phyloP scores from a whole-genome alignment of 2,888 invertebrate genomes.

The Cosmopolites sordidus region DNA sequence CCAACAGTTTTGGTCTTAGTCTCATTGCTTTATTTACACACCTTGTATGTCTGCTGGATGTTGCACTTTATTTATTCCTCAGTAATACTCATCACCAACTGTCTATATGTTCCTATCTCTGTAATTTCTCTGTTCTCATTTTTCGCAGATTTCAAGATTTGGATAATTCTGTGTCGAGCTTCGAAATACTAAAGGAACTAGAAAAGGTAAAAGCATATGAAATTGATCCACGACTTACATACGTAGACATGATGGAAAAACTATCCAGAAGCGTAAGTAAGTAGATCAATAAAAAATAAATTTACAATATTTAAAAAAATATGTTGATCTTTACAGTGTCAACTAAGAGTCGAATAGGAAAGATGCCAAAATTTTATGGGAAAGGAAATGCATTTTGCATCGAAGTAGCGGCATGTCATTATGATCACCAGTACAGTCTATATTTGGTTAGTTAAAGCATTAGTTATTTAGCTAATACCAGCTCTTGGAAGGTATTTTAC shows the following conservation, averaged over 20 bases:
- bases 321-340: slow-evolving; percentile 8
- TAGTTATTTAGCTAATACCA: no score
- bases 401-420: slow-evolving; percentile 57
- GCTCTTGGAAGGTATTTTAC: no score
- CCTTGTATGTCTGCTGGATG: no score
- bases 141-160: not conserved
- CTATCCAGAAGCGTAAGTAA: slow-evolving; percentile 19
- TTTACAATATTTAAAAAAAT: not conserved
- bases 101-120: no score
- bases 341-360: slow-evolving; percentile 10
- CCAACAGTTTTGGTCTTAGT: no score
- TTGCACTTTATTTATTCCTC: no score
- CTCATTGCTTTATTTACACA: no score
- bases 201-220: slow-evolving; percentile 21
- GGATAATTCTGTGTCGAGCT: slow-evolving; percentile 6
- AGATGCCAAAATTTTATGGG: slow-evolving; percentile 41
- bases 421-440: slow-evolving; percentile 54
- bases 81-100: no score
- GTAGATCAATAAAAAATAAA: not conserved
- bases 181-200: slow-evolving; percentile 23
- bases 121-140: not conserved
- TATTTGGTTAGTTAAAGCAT: slow-evolving; percentile 24
- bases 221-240: slow-evolving; percentile 20
- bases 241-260: slow-evolving; percentile 24
- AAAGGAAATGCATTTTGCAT: slow-evolving; percentile 58